Evolutionary conservation across 2,888 invertebrate genomes (phyloP), one percentile per base, ranked within the genome.

Genomic region (Pomacea canaliculata): DNA sequence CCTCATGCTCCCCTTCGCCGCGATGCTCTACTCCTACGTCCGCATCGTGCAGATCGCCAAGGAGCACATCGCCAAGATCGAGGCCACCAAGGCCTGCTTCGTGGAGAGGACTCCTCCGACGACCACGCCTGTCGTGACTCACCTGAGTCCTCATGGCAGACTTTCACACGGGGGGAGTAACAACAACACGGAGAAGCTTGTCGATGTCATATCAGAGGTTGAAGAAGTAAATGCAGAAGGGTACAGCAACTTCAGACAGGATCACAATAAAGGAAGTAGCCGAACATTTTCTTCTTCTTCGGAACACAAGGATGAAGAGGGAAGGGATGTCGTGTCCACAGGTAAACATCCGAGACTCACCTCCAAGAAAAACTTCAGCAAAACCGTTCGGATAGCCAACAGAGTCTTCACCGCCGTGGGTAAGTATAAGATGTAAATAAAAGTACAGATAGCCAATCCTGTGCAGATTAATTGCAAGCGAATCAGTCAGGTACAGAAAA

Each of bases 351-450:
- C 2, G 51, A 46, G 65, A 48, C n/a, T 37, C 19, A 51, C 59
- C 49, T 23, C 60, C 62, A 70, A 56, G 63, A 49, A 69, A 16
- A 76, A 69, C 51, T 71, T 79, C 59, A 72, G 80, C 49, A 79
- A 76, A 67, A 83, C 79, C 59, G 49, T 84, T 12, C 79, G 80
- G 65, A 80, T 79, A 8, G 76, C 82, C 12, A 82, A 79, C 70
- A 84, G 78, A 19, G 83, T 83, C 23, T 82, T 83, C 76, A 82
- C 82, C 48, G 82, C 83, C 19, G 81, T 83, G 0, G 83, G 83
- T 83, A 72, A 77, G 82, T 82, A 5, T 60, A 18, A 60, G 18
- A 60, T 60, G 37, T 37, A 10, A 56, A 10, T 56, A 16, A 10
- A 56, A 13, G 51, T 10, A 16, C 4, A 56, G 12, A 56, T 8